phyloP scores from a whole-genome alignment of 2,797 vertebrate species.

The Takifugu ocellatus region DNA sequence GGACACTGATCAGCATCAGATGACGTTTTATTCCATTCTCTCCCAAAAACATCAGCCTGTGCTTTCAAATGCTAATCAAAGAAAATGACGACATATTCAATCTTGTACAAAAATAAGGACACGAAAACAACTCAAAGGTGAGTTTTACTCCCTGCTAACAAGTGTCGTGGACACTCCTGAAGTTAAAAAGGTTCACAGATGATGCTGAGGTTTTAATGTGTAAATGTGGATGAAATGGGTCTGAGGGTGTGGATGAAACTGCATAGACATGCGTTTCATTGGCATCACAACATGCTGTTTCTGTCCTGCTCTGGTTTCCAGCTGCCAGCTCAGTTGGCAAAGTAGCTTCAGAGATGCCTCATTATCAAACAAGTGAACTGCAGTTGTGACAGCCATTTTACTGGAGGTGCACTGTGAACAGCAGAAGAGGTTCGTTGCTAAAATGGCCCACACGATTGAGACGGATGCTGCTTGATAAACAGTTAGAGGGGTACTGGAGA shows the following conservation, averaged over 20 bases:
- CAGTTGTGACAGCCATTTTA: not conserved
- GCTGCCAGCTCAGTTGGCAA: constrained; percentile 17
- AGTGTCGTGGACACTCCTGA: constrained; percentile 50
- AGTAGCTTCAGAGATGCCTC: constrained; percentile 13
- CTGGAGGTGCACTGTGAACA: too few species aligned
- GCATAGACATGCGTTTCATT: constrained; percentile 38
- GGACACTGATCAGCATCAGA: constrained; percentile 49
- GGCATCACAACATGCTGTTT: constrained; percentile 36
- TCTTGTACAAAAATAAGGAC: constrained; percentile 51
- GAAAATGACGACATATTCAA: constrained; percentile 48
- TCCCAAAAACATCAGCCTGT: constrained; percentile 71
- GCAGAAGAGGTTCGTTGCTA: not conserved
- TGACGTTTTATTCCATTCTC: constrained; percentile 71
- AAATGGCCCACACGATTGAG: constrained; percentile 9
- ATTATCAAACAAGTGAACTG: not conserved
- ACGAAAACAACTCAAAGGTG: constrained; percentile 49
- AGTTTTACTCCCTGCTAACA: constrained; percentile 52
- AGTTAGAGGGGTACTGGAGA: not conserved
- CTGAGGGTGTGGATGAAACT: constrained; percentile 37
- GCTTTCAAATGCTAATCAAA: constrained; percentile 62
- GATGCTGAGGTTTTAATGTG: constrained; percentile 18
- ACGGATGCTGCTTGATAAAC: not conserved
- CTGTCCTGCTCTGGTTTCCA: constrained; percentile 47
- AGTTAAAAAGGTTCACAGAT: constrained; percentile 55
- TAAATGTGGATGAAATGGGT: constrained; percentile 19